A percentile compares a stretch with the other conserved stretches of the same genome.
phyloP scores from a whole-genome alignment of 2,113 vertebrate species.

The Dendropsophus ebraccatus region DNA sequence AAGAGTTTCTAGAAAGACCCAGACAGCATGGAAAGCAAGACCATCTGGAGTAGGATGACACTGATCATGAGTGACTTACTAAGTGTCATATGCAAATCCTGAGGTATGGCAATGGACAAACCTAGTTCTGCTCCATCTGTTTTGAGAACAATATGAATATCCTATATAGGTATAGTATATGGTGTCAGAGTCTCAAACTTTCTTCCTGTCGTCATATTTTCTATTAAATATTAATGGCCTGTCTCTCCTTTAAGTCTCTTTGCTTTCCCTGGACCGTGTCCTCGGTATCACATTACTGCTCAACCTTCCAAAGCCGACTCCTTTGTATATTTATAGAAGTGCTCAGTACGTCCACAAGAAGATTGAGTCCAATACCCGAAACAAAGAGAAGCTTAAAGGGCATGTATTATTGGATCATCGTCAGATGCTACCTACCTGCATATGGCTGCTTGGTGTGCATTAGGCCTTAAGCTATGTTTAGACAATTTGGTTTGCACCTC shows the following conservation, averaged over 20 bases:
- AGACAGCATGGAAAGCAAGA: too few relatives aligned
- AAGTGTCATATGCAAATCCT: too few relatives aligned
- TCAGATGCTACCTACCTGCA: too few relatives aligned
- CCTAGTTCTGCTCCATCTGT: neutral
- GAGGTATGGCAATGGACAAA: neutral
- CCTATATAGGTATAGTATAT: neutral
- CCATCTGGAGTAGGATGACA: too few relatives aligned
- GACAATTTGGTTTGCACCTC: too few relatives aligned
- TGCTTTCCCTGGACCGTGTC: constrained; percentile 34
- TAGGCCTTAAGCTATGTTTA: too few relatives aligned
- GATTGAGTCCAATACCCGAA: neutral
- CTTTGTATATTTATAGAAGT: neutral
- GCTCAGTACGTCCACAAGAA: neutral
- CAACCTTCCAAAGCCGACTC: constrained; percentile 31
- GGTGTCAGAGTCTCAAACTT: neutral
- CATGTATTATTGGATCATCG: too few relatives aligned
- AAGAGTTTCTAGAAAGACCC: too few relatives aligned
- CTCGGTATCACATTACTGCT: constrained; percentile 33
- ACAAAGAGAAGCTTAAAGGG: too few relatives aligned
- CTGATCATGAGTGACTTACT: too few relatives aligned
- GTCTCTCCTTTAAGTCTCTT: constrained; percentile 47
- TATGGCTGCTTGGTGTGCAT: too few relatives aligned
- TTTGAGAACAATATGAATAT: neutral
- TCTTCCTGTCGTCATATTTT: constrained; percentile 29
- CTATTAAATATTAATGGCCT: constrained; percentile 44